A percentile compares a stretch with the other conserved stretches of the same genome.
phyloP scores from a whole-genome alignment of 2,888 invertebrate species.

The Dryobota labecula region DNA sequence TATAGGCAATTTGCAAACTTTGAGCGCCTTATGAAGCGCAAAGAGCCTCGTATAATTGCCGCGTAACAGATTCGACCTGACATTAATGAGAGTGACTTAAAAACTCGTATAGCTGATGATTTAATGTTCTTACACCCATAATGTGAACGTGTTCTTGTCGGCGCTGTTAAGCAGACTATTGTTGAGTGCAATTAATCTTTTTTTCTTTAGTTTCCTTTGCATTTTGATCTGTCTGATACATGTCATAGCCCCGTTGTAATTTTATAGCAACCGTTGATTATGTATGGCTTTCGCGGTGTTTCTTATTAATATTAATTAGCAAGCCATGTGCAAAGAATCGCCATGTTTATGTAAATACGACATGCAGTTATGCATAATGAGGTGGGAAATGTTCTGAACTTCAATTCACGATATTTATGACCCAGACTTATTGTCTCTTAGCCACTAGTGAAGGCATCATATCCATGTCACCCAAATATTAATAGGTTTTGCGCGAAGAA shows the following conservation, averaged over 20 bases:
- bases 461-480: neutral
- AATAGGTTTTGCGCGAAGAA: neutral
- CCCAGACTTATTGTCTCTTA: neutral
- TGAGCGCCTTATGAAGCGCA: conserved; percentile 53
- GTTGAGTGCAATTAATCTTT: conserved; percentile 59
- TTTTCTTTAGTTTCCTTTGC: conserved; percentile 49
- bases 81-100: conserved; percentile 61
- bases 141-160: conserved; percentile 55
- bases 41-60: conserved; percentile 64
- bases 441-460: too few species aligned
- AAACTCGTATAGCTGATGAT: conserved; percentile 57
- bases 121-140: conserved; percentile 57
- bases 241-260: conserved; percentile 29
- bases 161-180: conserved; percentile 51
- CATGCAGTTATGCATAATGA: conserved; percentile 47
- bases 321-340: conserved; percentile 39
- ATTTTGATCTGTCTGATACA: conserved; percentile 53
- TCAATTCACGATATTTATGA: conserved; percentile 18
- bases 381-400: conserved; percentile 27
- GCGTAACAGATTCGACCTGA: conserved; percentile 65
- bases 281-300: conserved; percentile 54
- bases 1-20: conserved; percentile 51
- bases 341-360: conserved; percentile 51
- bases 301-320: conserved; percentile 54
- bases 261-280: conserved; percentile 39